phyloP scores from a whole-genome alignment of 2,888 invertebrate genomes.

The Synergus gifuensis region DNA sequence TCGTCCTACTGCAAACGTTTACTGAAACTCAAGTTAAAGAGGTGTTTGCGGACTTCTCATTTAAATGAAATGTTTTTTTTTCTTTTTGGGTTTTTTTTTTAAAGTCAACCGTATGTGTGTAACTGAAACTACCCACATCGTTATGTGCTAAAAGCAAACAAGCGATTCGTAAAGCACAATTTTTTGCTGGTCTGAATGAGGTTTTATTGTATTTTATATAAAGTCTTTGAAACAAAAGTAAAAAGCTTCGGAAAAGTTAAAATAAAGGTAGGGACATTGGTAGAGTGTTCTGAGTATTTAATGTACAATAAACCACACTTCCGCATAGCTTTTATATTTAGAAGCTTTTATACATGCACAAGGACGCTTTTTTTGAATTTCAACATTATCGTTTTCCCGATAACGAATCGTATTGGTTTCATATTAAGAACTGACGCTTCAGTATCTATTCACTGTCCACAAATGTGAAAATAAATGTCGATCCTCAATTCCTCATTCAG shows the following conservation, averaged over 20 bases:
- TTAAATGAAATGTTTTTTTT: neutral
- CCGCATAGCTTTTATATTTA: neutral
- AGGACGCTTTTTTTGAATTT: neutral
- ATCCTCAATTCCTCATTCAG: neutral
- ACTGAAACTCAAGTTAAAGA: neutral
- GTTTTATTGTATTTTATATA: neutral
- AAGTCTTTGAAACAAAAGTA: neutral
- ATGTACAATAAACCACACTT: neutral
- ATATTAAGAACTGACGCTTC: neutral
- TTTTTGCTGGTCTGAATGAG: too few species aligned
- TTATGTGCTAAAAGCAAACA: neutral
- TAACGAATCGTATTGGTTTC: neutral
- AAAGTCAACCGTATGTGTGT: neutral
- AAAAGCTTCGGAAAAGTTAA: neutral
- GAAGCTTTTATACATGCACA: neutral
- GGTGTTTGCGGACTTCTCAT: neutral
- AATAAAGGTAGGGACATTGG: neutral
- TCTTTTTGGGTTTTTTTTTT: too few species aligned
- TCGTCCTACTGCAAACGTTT: too few species aligned
- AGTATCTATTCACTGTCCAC: neutral
- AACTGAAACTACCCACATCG: neutral
- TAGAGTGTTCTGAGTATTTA: neutral
- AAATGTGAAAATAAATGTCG: constrained; percentile 2
- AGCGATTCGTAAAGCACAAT: too few species aligned
- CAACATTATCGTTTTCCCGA: neutral